These are phyloP conservation scores for Lophius piscatorius DNA, from an alignment of 2,113 vertebrate genomes.

Conservation along the genomic window DNA sequence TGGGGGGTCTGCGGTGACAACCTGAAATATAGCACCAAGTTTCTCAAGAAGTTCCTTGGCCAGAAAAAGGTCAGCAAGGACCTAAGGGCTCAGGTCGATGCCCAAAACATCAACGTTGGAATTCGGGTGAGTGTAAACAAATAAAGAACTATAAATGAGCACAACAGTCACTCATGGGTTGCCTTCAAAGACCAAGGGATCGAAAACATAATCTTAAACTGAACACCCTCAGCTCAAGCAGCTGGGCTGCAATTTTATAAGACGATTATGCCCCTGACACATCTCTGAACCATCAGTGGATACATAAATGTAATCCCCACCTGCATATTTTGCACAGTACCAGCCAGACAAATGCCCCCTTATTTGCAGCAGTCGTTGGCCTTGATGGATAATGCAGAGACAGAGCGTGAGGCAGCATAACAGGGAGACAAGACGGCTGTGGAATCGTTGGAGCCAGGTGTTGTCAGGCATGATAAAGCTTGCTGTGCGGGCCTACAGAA, in stretches of 20 bases:
- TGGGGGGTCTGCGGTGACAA: conserved; percentile 99
- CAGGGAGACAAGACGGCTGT: conserved; percentile 64
- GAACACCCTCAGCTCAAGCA: conserved; percentile 38
- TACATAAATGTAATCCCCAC: conserved; percentile 12
- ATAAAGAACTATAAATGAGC: background rate
- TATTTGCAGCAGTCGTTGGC: conserved; percentile 31
- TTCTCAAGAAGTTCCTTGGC: conserved; percentile 94
- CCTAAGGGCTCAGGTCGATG: conserved; percentile 90
- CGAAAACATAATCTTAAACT: conserved; percentile 9
- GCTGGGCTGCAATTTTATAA: conserved; percentile 29
- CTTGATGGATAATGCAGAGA: conserved; percentile 37
- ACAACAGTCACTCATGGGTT: too few species aligned
- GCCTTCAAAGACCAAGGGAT: conserved; percentile 17
- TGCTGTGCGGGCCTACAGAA: conserved; percentile 77
- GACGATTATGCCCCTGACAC: conserved; percentile 39
- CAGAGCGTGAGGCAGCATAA: conserved; percentile 56
- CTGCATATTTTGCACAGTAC: conserved; percentile 31
- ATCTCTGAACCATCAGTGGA: conserved; percentile 25
- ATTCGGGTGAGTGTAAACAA: conserved; percentile 85
- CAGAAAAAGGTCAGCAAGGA: conserved; percentile 94
- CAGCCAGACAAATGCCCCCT: conserved; percentile 41
- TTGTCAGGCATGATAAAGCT: conserved; percentile 84
- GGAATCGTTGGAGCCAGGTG: conserved; percentile 79
- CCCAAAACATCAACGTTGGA: conserved; percentile 94
- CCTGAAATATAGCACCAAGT: conserved; percentile 97